Conservation (phyloP, 23 tunicate genomes). For the Halocynthia aurantium region DNA sequence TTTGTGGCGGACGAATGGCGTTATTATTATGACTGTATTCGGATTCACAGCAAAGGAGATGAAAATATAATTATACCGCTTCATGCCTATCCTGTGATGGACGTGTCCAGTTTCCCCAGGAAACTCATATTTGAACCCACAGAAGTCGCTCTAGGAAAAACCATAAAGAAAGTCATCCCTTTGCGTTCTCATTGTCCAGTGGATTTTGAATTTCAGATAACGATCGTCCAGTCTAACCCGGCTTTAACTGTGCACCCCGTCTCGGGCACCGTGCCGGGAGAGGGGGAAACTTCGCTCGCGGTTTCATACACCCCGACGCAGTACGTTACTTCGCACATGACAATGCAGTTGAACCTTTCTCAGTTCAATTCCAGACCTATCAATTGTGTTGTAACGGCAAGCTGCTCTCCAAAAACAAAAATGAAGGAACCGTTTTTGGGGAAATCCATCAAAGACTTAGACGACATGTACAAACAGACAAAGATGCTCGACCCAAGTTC, state of each 20-base stretch:
- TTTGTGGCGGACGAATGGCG: constrained; percentile 85
- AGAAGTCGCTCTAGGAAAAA: constrained; percentile 35
- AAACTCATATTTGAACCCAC: constrained; percentile 54
- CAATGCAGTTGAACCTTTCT: constrained; percentile 66
- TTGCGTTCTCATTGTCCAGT: constrained; percentile 54
- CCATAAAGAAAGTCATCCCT: constrained; percentile 35
- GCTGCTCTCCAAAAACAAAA: constrained; percentile 39
- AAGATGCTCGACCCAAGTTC: constrained; percentile 56
- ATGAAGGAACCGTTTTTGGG: not conserved
- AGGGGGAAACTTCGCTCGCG: constrained; percentile 41
- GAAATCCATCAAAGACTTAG: constrained; percentile 67
- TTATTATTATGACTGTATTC: constrained; percentile 83
- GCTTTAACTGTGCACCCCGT: constrained; percentile 61
- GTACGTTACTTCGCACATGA: constrained; percentile 82
- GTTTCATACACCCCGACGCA: constrained; percentile 77
- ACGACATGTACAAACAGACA: constrained; percentile 62
- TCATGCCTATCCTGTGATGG: constrained; percentile 88
- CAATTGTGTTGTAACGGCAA: constrained; percentile 57
- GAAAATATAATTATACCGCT: constrained; percentile 83
- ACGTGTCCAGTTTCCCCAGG: constrained; percentile 59
- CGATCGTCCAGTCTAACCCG: constrained; percentile 76
- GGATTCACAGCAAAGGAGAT: constrained; percentile 80
- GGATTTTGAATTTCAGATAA: constrained; percentile 71
- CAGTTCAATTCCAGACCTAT: constrained; percentile 72
- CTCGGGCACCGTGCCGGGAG: constrained; percentile 80